Conservation (phyloP, 64 coral and sea anemone genomes). For the Stylophora pistillata region DNA sequence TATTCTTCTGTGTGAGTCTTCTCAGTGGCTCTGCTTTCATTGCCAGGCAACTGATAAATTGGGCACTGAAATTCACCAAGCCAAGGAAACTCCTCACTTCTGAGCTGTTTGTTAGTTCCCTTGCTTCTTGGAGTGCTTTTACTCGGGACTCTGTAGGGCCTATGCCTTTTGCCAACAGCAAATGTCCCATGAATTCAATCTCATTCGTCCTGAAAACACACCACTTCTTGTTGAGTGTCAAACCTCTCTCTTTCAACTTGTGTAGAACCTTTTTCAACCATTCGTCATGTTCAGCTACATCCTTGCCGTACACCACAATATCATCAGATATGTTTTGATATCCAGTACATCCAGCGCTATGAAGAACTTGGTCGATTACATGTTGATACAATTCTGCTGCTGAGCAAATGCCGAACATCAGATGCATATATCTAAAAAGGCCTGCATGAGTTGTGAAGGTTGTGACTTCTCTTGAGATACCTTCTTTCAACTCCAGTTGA, state of each 20-base stretch:
- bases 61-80: conserved; percentile 14
- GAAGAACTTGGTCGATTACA: background rate
- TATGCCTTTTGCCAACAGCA: background rate
- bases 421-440: background rate
- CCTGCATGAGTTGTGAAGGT: conserved; percentile 39
- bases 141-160: conserved; percentile 17
- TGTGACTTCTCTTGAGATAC: conserved; percentile 16
- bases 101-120: background rate
- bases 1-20: background rate
- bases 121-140: conserved; percentile 20
- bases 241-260: background rate
- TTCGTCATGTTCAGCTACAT: background rate
- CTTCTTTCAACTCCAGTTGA: conserved; percentile 34
- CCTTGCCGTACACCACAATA: background rate
- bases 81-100: conserved; percentile 34
- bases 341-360: background rate
- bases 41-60: conserved; percentile 21
- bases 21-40: conserved; percentile 26
- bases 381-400: conserved; percentile 16
- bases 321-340: conserved; percentile 15
- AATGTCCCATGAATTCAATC: background rate
- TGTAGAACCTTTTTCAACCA: background rate
- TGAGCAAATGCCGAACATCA: conserved; percentile 37
- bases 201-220: background rate
- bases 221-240: conserved; percentile 11